Percentiles rank a stretch among this genome's conserved stretches.
Conservation (phyloP, 2,888 invertebrate genomes). For the Tipula confusa region DNA sequence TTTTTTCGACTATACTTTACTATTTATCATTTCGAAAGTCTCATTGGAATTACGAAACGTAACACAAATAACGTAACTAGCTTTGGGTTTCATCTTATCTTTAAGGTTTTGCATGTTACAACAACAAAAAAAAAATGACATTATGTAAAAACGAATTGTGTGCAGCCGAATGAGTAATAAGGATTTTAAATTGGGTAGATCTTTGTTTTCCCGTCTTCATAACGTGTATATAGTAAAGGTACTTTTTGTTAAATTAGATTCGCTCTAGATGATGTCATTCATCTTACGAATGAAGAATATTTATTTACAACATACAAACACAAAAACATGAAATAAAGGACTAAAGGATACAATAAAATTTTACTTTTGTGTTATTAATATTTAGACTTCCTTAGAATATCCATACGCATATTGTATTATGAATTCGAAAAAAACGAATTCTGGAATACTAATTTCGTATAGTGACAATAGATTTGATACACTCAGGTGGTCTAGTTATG, state of each 20-base stretch:
- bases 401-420: not conserved
- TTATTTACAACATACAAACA: not conserved
- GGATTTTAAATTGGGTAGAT: not conserved
- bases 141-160: not conserved
- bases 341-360: not conserved
- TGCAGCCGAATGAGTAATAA: not conserved
- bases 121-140: not conserved
- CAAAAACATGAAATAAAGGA: not conserved
- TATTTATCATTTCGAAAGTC: not conserved
- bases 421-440: not conserved
- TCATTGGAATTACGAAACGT: not conserved
- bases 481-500: not conserved
- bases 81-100: not conserved
- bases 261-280: slow-evolving; percentile 7
- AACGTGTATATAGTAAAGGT: not conserved
- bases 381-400: not conserved
- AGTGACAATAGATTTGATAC: slow-evolving; percentile 20
- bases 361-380: not conserved
- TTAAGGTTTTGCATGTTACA: not conserved
- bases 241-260: not conserved
- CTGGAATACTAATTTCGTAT: not conserved
- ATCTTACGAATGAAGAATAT: not conserved
- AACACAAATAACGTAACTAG: not conserved
- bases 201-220: not conserved
- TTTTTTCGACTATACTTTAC: no score